These are phyloP conservation scores for Nothocercus julius DNA, from an alignment of 2,113 vertebrate genomes.

Conservation along the genomic window DNA sequence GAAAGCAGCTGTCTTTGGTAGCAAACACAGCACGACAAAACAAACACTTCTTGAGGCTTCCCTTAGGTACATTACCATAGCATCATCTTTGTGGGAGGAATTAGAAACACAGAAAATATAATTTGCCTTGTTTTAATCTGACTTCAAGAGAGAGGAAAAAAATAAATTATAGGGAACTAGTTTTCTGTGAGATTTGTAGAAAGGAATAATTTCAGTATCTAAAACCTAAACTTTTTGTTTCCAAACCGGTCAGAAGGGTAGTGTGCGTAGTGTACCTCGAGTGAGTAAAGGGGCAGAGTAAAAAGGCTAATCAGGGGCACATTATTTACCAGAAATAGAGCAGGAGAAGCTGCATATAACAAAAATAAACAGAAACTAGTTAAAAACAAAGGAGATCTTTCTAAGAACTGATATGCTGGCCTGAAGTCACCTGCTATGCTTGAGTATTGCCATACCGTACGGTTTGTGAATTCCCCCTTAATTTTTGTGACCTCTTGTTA, in stretches of 20 bases:
- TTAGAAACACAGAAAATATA: constrained; percentile 54
- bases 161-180: constrained; percentile 36
- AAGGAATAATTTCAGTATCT: constrained; percentile 39
- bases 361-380: constrained; percentile 37
- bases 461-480: constrained; percentile 5
- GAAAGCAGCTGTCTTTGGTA: constrained; percentile 76
- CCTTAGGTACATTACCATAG: constrained; percentile 5
- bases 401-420: background rate
- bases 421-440: constrained; percentile 17
- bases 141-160: constrained; percentile 38
- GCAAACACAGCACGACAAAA: constrained; percentile 58
- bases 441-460: background rate
- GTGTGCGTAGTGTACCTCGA: background rate
- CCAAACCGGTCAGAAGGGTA: background rate
- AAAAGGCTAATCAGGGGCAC: constrained; percentile 2
- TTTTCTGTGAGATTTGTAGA: constrained; percentile 34
- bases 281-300: background rate
- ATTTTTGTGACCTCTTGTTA: background rate
- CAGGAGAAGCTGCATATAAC: background rate
- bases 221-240: constrained; percentile 15
- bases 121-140: constrained; percentile 64
- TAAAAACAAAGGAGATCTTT: constrained; percentile 2
- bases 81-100: constrained; percentile 47
- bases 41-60: constrained; percentile 52
- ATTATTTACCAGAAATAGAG: background rate